phyloP scores from a whole-genome alignment of 2,113 vertebrate genomes.

The Ictalurus punctatus region DNA sequence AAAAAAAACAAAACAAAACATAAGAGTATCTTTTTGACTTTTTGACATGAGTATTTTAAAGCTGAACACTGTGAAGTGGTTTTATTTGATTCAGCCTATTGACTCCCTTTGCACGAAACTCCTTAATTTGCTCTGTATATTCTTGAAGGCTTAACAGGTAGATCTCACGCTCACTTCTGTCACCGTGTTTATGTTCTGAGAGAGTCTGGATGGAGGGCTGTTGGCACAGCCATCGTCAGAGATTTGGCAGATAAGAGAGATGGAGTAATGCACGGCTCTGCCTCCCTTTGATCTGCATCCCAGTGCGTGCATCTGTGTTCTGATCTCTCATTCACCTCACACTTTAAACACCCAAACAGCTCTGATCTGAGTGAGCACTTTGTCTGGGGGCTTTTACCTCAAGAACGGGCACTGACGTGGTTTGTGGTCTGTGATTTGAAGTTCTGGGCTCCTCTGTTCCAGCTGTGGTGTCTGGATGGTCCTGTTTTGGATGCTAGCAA shows the following conservation, averaged over 20 bases:
- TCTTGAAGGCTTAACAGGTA: conserved; percentile 8
- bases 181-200: conserved; percentile 17
- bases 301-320: conserved; percentile 16
- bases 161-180: conserved; percentile 13
- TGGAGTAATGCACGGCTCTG: conserved; percentile 23
- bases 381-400: conserved; percentile 32
- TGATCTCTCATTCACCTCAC: conserved; percentile 37
- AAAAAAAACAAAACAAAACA: neutral
- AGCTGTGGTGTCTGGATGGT: conserved; percentile 29
- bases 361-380: conserved; percentile 37
- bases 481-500: conserved; percentile 1
- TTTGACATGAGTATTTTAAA: neutral
- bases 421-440: conserved; percentile 15
- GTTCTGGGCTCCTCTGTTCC: conserved; percentile 32
- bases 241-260: conserved; percentile 35
- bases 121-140: neutral
- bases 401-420: neutral
- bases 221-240: conserved; percentile 1
- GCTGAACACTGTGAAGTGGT: neutral
- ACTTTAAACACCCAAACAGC: conserved; percentile 26
- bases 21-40: neutral
- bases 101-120: neutral
- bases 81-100: conserved; percentile 18
- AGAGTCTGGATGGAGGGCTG: conserved; percentile 1
- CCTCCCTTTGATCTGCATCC: conserved; percentile 46